Percentiles rank a stretch among this genome's conserved stretches.
Evolutionary conservation across 1,140 invertebrate genomes (phyloP).

Genomic region (Brachionus rubens): DNA sequence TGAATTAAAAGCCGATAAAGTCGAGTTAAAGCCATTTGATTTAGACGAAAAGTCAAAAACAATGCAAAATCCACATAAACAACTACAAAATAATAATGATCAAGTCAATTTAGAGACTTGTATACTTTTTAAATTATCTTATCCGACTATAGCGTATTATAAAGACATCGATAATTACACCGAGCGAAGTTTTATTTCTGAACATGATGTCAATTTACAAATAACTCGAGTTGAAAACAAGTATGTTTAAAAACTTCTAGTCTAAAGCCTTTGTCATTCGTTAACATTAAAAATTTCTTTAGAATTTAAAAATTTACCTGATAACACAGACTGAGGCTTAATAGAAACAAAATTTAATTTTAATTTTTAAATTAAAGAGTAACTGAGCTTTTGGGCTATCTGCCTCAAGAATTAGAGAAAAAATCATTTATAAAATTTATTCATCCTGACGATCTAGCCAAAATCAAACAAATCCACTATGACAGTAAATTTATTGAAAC

Average conservation of each 20-base stretch:
- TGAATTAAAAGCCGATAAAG: conserved; percentile 29
- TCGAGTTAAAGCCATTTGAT: conserved; percentile 13
- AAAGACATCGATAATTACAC: conserved; percentile 38
- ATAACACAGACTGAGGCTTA: too few species aligned
- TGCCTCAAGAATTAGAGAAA: conserved; percentile 32
- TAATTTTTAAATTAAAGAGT: conserved; percentile 26
- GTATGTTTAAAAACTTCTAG: not conserved
- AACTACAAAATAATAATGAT: not conserved
- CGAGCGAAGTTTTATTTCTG: conserved; percentile 23
- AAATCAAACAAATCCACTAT: conserved; percentile 40
- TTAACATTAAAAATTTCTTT: too few species aligned
- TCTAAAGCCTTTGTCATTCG: too few species aligned
- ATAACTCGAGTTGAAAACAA: conserved; percentile 33
- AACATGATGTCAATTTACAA: conserved; percentile 35
- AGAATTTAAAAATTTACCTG: too few species aligned
- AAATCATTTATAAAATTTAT: conserved; percentile 32
- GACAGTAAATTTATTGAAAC: conserved; percentile 5
- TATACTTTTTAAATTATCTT: conserved; percentile 14
- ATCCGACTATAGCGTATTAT: conserved; percentile 25
- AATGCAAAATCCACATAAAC: conserved; percentile 1
- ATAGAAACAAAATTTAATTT: not conserved
- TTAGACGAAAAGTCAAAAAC: conserved; percentile 31
- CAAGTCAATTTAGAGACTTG: conserved; percentile 19
- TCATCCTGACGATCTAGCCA: conserved; percentile 27
- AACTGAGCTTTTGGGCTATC: conserved; percentile 23